Conservation (phyloP, 2,797 vertebrate genomes). For the Scyliorhinus canicula region DNA sequence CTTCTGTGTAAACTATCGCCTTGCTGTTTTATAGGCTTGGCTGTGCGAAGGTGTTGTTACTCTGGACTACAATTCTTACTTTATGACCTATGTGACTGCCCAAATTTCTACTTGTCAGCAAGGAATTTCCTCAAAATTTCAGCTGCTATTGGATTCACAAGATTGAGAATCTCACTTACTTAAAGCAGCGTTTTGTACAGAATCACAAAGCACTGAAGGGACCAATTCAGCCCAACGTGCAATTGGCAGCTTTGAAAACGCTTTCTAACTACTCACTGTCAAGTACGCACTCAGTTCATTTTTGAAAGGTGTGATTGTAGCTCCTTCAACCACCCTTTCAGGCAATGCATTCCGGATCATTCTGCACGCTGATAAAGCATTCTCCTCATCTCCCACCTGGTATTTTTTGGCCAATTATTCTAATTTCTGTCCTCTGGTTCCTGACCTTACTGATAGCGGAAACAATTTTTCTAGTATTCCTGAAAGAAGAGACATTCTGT, state of each 20-base stretch:
- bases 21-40: background rate
- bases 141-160: background rate
- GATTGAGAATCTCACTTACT: background rate
- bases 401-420: no score
- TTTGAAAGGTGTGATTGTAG: background rate
- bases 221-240: background rate
- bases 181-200: background rate
- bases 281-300: background rate
- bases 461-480: no score
- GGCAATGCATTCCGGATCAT: background rate
- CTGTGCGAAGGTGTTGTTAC: background rate
- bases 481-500: no score
- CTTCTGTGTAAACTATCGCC: background rate
- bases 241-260: background rate
- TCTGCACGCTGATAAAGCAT: no score
- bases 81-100: background rate
- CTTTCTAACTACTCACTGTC: background rate
- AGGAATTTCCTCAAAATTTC: conserved; percentile 6
- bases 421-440: no score
- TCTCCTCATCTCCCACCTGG: no score
- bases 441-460: no score
- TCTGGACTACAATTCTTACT: background rate
- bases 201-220: background rate
- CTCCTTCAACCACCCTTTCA: background rate
- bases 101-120: conserved; percentile 7